Evolutionary conservation across 30 jellyfish, hydroid and myxozoan species (phyloP).

Genomic region (Aurelia coerulea): DNA sequence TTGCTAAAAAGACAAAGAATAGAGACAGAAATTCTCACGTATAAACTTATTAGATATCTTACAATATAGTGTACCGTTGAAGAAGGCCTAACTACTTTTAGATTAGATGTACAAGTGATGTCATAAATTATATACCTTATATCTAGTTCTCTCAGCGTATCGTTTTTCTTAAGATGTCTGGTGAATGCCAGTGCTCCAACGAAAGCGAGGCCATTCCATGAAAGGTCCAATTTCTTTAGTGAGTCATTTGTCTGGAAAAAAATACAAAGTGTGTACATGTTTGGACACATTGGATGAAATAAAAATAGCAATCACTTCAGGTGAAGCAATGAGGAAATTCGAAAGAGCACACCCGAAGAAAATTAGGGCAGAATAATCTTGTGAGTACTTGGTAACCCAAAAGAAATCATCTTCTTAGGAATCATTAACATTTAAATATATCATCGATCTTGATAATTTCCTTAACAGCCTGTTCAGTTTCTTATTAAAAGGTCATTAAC

Average conservation of each 20-base stretch:
- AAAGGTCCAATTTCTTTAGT: slow-evolving; percentile 47
- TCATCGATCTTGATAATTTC: too few species aligned
- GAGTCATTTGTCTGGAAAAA: slow-evolving; percentile 69
- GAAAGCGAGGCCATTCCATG: slow-evolving; percentile 92
- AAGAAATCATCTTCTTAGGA: too few species aligned
- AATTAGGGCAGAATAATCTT: too few species aligned
- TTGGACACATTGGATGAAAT: not conserved
- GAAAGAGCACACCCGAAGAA: too few species aligned
- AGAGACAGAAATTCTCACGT: not conserved
- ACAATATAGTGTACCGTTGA: too few species aligned
- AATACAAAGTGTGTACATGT: not conserved
- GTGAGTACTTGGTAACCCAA: too few species aligned
- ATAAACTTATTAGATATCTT: not conserved
- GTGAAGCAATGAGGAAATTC: not conserved
- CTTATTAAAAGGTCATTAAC: too few species aligned
- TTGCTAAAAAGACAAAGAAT: not conserved
- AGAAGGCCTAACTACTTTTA: too few species aligned
- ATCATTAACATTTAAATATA: too few species aligned
- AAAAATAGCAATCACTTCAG: not conserved
- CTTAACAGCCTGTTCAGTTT: too few species aligned
- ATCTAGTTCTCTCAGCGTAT: slow-evolving; percentile 67
- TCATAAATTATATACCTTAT: slow-evolving; percentile 47
- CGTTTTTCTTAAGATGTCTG: slow-evolving; percentile 71
- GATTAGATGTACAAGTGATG: too few species aligned
- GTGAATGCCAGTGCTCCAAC: slow-evolving; percentile 90